phyloP scores from a whole-genome alignment of 92 coral and sea anemone genomes.

The Zoanthus sansibaricus region DNA sequence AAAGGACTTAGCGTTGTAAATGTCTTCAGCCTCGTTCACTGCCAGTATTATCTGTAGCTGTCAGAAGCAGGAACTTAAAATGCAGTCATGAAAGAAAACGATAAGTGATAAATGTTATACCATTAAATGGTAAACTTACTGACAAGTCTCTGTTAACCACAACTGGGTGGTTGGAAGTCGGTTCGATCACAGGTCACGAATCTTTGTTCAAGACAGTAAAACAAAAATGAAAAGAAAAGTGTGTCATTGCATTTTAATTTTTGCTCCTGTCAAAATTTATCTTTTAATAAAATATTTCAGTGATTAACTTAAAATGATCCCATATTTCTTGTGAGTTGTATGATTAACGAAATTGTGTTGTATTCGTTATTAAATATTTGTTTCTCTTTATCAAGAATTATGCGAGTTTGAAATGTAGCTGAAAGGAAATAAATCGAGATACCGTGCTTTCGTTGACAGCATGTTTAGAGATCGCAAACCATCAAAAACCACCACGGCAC shows the following conservation, averaged over 20 bases:
- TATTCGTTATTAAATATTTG: constrained; percentile 12
- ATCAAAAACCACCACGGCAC: not conserved
- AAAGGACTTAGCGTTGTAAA: constrained; percentile 42
- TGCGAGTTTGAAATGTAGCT: constrained; percentile 15
- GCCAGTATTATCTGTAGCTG: constrained; percentile 45
- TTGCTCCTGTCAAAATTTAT: not conserved
- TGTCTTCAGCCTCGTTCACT: constrained; percentile 49
- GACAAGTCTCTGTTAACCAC: constrained; percentile 30
- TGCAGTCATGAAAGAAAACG: constrained; percentile 59
- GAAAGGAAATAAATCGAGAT: constrained; percentile 15
- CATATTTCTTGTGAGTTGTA: constrained; percentile 3
- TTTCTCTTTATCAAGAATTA: not conserved
- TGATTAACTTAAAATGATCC: not conserved
- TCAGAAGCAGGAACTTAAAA: constrained; percentile 61
- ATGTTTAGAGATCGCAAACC: constrained; percentile 6
- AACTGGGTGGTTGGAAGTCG: constrained; percentile 11
- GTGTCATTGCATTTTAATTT: not conserved
- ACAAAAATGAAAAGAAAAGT: not conserved
- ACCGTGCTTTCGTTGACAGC: not conserved
- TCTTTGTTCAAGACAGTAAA: not conserved
- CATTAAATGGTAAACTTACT: constrained; percentile 49
- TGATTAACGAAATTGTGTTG: constrained; percentile 3
- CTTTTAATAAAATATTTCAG: not conserved
- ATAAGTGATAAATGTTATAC: constrained; percentile 73
- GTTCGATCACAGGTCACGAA: constrained; percentile 26